Evolutionary conservation across 2,113 vertebrate genomes (phyloP), one percentile per base, ranked within the genome.

Genomic region (Chaetops frenatus): DNA sequence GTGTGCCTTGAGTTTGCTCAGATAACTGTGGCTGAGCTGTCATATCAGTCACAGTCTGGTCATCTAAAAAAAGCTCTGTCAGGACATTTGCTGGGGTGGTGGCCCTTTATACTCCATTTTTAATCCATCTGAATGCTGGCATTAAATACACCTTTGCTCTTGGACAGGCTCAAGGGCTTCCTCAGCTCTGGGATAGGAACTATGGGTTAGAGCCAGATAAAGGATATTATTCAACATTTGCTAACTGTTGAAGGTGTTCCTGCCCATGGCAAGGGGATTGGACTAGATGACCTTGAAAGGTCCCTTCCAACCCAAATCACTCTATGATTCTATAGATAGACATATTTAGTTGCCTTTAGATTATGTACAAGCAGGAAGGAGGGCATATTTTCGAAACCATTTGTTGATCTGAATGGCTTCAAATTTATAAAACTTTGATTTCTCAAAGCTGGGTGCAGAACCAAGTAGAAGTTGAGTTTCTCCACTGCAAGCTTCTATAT

Each of bases 1-100:
- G 50, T 53, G 42, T 53, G 25, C 36, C 44, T 72, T 57, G 71
- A 29, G 12, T 85, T 86, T 90, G 33, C 56, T 78, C 42, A 84
- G 45, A 45, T 44, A 84, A 19, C 54, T 51, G 36, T 44, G 72
- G 13, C 54, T 77, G 61, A 88, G 42, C 29, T 74, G 45, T 69
- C 38, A 22, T 31, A 15, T 31, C 22, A 47, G 54, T 53, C 45
- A 44, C 36, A 45, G 40, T 33, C 38, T 64, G 40, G 50, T 51
- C 64, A 74, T 22, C 45, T 22, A 20, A 72, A 61, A 35, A 40
- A 54, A 74, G 28, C 28, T 88, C 79, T 82, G 38, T 29, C 23
- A 45, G 36, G 31, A 38, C 1, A 2, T 35, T 85, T 79, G 47
- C 47, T 79, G 58, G 65, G 35, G 42, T 0, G 0, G 31, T 14